phyloP scores from a whole-genome alignment of 92 coral and sea anemone species.

The Anthopleura xanthogrammica region DNA sequence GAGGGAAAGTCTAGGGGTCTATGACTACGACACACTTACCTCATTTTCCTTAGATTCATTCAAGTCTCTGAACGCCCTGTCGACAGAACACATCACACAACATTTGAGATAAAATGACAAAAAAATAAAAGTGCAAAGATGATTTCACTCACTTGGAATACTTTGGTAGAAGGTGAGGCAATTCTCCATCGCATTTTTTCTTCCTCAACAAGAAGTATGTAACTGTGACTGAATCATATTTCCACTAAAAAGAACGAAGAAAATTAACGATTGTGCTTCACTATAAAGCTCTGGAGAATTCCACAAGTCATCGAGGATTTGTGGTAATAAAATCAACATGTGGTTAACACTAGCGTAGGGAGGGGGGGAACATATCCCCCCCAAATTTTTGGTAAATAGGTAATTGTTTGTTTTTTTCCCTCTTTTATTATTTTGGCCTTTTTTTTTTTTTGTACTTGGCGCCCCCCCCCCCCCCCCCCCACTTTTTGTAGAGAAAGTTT shows the following conservation, averaged over 20 bases:
- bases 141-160: slow-evolving; percentile 70
- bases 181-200: slow-evolving; percentile 79
- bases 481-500: too few relatives aligned
- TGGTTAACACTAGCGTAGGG: too few relatives aligned
- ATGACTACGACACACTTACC: slow-evolving; percentile 18
- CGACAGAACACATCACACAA: neutral
- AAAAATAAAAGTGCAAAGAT: neutral
- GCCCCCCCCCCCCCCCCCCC: too few relatives aligned
- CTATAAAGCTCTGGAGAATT: too few relatives aligned
- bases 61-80: slow-evolving; percentile 22
- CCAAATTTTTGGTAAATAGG: too few relatives aligned
- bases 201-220: slow-evolving; percentile 79
- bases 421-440: too few relatives aligned
- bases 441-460: too few relatives aligned
- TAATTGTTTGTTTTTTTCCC: too few relatives aligned
- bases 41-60: slow-evolving; percentile 60
- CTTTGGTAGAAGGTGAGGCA: slow-evolving; percentile 61
- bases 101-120: too few relatives aligned
- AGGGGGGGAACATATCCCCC: too few relatives aligned
- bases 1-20: neutral
- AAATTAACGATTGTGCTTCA: neutral
- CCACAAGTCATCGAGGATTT: too few relatives aligned
- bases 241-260: slow-evolving; percentile 67
- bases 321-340: too few relatives aligned
- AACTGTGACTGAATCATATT: slow-evolving; percentile 77